Evolutionary conservation across 2,797 vertebrate species (phyloP).

Genomic region (Loris lydekkerianus): DNA sequence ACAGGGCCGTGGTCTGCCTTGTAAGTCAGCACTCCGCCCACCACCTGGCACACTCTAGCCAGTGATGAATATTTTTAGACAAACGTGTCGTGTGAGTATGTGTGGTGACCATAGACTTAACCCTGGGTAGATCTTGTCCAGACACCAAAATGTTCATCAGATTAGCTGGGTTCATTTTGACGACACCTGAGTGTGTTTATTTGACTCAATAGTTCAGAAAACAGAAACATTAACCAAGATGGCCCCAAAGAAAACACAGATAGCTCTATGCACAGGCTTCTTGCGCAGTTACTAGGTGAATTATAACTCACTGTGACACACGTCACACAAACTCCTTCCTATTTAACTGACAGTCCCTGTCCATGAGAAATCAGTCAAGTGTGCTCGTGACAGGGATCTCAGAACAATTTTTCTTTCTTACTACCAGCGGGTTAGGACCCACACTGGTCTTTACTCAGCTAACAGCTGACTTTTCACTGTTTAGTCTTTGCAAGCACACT

Average conservation of each 20-base stretch:
- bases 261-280: neutral
- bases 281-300: slow-evolving; percentile 19
- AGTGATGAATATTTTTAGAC: neutral
- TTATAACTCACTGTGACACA: slow-evolving; percentile 39
- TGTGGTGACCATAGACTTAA: neutral
- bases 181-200: slow-evolving; percentile 5
- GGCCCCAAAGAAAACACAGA: slow-evolving; percentile 21
- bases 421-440: neutral
- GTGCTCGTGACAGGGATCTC: neutral
- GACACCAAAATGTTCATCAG: slow-evolving; percentile 15
- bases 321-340: slow-evolving; percentile 43
- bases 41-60: neutral
- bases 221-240: slow-evolving; percentile 32
- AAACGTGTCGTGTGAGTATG: neutral
- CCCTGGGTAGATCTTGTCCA: neutral
- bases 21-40: neutral
- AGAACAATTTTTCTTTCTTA: slow-evolving; percentile 30
- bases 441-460: neutral
- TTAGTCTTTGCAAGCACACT: neutral
- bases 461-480: neutral
- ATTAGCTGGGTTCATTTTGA: neutral
- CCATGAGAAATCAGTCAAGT: slow-evolving; percentile 41
- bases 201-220: slow-evolving; percentile 25
- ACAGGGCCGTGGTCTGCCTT: neutral
- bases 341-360: slow-evolving; percentile 12